Conservation (phyloP, 1,140 invertebrate species). For the Latrodectus geometricus region DNA sequence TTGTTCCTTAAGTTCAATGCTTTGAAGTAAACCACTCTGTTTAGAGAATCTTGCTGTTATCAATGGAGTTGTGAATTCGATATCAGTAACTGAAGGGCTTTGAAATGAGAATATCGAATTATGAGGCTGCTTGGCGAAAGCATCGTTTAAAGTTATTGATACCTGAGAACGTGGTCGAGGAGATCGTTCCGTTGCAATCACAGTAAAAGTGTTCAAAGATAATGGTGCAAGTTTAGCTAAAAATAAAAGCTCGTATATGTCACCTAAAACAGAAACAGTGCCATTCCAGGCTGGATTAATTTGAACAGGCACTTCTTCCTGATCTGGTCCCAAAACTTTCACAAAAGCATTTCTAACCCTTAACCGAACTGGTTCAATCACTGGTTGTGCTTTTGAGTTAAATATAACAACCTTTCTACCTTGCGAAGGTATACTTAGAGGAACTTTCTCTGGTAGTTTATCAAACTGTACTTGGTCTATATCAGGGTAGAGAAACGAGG, state of each 20-base stretch:
- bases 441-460: slow-evolving; percentile 75
- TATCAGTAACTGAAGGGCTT: slow-evolving; percentile 71
- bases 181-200: slow-evolving; percentile 68
- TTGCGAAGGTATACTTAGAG: slow-evolving; percentile 57
- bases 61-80: slow-evolving; percentile 85
- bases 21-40: slow-evolving; percentile 80
- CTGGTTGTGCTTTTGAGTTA: slow-evolving; percentile 81
- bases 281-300: slow-evolving; percentile 83
- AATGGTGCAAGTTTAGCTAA: slow-evolving; percentile 82
- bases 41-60: slow-evolving; percentile 84
- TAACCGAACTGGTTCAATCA: slow-evolving; percentile 81
- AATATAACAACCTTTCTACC: slow-evolving; percentile 77
- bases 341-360: slow-evolving; percentile 78
- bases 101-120: slow-evolving; percentile 62
- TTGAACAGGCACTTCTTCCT: slow-evolving; percentile 76
- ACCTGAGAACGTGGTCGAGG: slow-evolving; percentile 20
- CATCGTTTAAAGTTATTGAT: slow-evolving; percentile 57
- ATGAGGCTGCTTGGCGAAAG: slow-evolving; percentile 43
- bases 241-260: slow-evolving; percentile 81
- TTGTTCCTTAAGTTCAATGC: slow-evolving; percentile 81
- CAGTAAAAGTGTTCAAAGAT: slow-evolving; percentile 78
- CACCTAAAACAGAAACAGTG: slow-evolving; percentile 57
- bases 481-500: slow-evolving; percentile 77
- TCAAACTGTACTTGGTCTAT: slow-evolving; percentile 84
- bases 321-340: slow-evolving; percentile 76